Conservation (phyloP, 2,888 invertebrate species). For the Phalangium opilio region DNA sequence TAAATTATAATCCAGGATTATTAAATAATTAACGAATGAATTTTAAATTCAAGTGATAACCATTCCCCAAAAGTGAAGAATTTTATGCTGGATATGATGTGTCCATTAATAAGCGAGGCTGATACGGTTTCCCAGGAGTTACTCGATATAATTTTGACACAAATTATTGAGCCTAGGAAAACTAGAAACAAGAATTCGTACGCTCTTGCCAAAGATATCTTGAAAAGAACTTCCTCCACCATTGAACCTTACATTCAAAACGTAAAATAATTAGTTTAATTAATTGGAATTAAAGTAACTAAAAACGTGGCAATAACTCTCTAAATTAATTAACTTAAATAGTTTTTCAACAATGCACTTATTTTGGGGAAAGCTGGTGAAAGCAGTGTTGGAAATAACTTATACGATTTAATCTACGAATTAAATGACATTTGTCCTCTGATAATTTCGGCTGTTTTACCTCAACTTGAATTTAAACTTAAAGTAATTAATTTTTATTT, state of each 20-base stretch:
- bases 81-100: conserved; percentile 89
- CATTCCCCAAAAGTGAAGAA: conserved; percentile 91
- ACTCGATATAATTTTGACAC: conserved; percentile 79
- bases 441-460: conserved; percentile 64
- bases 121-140: conserved; percentile 88
- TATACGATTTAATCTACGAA: conserved; percentile 92
- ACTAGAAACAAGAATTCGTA: conserved; percentile 21
- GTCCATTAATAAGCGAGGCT: conserved; percentile 84
- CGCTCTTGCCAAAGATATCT: conserved; percentile 68
- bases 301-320: neutral
- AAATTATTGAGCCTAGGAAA: conserved; percentile 71
- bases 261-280: conserved; percentile 39
- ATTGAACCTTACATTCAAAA: conserved; percentile 87
- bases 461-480: conserved; percentile 81
- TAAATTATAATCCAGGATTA: neutral
- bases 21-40: neutral
- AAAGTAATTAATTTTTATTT: conserved; percentile 21
- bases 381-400: conserved; percentile 27
- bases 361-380: conserved; percentile 66
- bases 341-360: conserved; percentile 91
- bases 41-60: conserved; percentile 45
- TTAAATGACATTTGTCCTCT: conserved; percentile 80
- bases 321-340: conserved; percentile 16
- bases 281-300: neutral
- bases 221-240: conserved; percentile 78